These are phyloP conservation scores for Ferdinandea cuprea DNA, from an alignment of 2,888 invertebrate genomes.

Conservation along the genomic window DNA sequence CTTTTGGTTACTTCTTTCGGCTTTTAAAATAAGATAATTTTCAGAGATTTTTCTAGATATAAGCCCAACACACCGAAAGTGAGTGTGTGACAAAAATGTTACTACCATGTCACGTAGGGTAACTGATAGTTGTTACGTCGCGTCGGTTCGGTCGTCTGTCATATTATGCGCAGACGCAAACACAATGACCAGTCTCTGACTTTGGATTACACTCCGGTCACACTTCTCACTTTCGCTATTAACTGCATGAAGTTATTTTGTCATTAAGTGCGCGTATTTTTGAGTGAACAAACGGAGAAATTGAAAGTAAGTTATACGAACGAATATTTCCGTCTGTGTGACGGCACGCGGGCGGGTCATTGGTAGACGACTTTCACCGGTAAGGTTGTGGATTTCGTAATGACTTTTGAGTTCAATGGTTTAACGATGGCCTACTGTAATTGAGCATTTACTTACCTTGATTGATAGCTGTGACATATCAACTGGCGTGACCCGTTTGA, in stretches of 20 bases:
- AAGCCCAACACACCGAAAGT: conserved; percentile 29
- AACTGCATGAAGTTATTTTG: conserved; percentile 23
- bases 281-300: conserved; percentile 19
- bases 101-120: conserved; percentile 36
- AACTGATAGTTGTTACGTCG: conserved; percentile 42
- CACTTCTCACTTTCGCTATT: conserved; percentile 53
- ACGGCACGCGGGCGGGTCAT: not conserved
- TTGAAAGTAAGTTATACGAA: conserved; percentile 27
- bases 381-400: conserved; percentile 1
- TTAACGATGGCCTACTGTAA: not conserved
- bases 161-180: conserved; percentile 4
- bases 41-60: conserved; percentile 47
- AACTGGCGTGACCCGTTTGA: conserved; percentile 96
- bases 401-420: conserved; percentile 1
- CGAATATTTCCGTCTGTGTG: not conserved
- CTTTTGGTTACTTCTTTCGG: not conserved
- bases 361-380: conserved; percentile 33
- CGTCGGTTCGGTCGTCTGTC: no score
- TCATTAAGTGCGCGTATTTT: conserved; percentile 26
- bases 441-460: conserved; percentile 86
- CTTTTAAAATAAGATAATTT: conserved; percentile 1
- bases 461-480: conserved; percentile 95
- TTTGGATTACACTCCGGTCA: conserved; percentile 43
- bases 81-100: conserved; percentile 44
- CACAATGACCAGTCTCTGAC: conserved; percentile 20